Evolutionary conservation across 1,140 invertebrate species (phyloP).

Genomic region (Ceratina japonica): DNA sequence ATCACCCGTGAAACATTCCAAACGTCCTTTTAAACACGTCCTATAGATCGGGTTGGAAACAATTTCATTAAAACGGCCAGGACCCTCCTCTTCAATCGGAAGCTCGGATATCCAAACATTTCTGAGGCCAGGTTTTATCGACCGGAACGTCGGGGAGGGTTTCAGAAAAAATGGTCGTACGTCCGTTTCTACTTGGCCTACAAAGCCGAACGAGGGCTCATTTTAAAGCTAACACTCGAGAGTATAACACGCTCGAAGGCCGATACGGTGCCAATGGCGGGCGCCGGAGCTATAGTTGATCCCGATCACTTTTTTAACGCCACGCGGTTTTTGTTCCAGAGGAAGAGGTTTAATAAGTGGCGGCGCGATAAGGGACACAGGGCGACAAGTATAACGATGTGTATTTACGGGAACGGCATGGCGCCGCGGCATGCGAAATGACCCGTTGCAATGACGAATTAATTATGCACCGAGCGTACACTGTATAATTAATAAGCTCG

Average conservation of each 20-base stretch:
- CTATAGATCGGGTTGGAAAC: neutral
- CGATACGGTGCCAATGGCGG: too few species aligned
- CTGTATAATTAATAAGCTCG: slow-evolving; percentile 25
- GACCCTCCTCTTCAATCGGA: too few species aligned
- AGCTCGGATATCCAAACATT: too few species aligned
- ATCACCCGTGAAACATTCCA: slow-evolving; percentile 60
- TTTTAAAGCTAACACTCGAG: too few species aligned
- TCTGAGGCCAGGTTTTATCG: too few species aligned
- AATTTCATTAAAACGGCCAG: too few species aligned
- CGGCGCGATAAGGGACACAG: neutral
- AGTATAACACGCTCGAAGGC: neutral
- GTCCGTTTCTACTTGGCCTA: too few species aligned
- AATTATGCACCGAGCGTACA: slow-evolving; percentile 29
- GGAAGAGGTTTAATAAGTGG: too few species aligned
- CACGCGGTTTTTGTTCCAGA: neutral
- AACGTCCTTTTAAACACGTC: slow-evolving; percentile 50
- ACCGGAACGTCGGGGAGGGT: too few species aligned
- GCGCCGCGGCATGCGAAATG: slow-evolving; percentile 2
- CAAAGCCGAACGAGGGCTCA: too few species aligned
- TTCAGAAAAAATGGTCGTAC: neutral
- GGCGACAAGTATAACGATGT: neutral
- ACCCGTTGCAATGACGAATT: slow-evolving; percentile 26
- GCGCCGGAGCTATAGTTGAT: too few species aligned
- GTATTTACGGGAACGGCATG: neutral
- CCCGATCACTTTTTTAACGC: too few species aligned